Percentiles rank a stretch among this genome's conserved stretches.
Evolutionary conservation across 2,113 vertebrate genomes (phyloP).

Genomic region (Holacanthus passer): DNA sequence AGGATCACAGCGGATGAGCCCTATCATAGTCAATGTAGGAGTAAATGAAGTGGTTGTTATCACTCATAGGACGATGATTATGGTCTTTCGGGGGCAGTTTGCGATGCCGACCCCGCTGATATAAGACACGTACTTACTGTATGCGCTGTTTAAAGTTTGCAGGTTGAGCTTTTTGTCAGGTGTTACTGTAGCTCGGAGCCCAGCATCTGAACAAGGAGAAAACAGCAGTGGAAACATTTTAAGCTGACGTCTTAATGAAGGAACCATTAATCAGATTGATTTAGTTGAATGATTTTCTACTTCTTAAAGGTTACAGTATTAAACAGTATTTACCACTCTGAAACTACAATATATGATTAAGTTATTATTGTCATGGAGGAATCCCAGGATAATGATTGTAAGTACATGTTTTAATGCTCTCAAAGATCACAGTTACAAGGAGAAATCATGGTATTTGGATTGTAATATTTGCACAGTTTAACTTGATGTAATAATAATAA

Average conservation of each 20-base stretch:
- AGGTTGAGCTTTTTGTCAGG: background rate
- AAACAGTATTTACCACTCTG: background rate
- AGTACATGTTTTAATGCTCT: too few species aligned
- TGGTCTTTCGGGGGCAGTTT: constrained; percentile 45
- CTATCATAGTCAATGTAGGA: constrained; percentile 62
- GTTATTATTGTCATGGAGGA: background rate
- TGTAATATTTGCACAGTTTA: too few species aligned
- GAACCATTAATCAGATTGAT: too few species aligned
- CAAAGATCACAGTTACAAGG: background rate
- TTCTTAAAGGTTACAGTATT: background rate
- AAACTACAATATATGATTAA: background rate
- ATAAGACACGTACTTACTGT: constrained; percentile 38
- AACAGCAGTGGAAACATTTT: background rate
- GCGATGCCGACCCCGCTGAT: constrained; percentile 14
- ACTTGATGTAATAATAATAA: background rate
- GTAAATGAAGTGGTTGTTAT: constrained; percentile 74
- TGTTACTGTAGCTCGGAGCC: background rate
- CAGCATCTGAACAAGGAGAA: background rate
- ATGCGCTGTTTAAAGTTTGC: constrained; percentile 18
- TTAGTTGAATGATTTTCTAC: too few species aligned
- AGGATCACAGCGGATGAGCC: constrained; percentile 68
- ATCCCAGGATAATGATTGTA: too few species aligned
- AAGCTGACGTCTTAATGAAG: background rate
- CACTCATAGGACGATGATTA: constrained; percentile 54
- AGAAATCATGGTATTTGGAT: background rate